Evolutionary conservation across 1,140 invertebrate genomes (phyloP).

Genomic region (Manduca sexta): DNA sequence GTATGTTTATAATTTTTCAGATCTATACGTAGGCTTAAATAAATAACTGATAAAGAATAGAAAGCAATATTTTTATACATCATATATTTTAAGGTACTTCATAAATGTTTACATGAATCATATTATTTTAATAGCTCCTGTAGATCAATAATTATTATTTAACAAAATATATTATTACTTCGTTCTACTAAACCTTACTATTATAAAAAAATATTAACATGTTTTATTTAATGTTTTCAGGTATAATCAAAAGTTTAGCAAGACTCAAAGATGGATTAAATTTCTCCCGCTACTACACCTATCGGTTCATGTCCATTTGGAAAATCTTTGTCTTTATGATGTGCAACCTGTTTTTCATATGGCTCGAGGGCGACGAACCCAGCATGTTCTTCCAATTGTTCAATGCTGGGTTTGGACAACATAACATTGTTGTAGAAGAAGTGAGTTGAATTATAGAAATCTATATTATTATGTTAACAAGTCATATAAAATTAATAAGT

Average conservation of each 20-base stretch:
- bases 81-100: no score
- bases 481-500: no score
- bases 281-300: conserved; percentile 88
- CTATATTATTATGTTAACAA: conserved; percentile 4
- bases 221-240: conserved; percentile 57
- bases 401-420: conserved; percentile 82
- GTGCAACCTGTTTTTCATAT: conserved; percentile 81
- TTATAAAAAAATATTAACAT: not conserved
- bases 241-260: conserved; percentile 84
- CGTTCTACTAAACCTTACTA: no score
- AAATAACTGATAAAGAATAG: no score
- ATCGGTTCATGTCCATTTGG: conserved; percentile 92
- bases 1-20: conserved; percentile 40
- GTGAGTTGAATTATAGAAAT: conserved; percentile 51
- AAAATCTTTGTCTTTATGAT: conserved; percentile 89
- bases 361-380: conserved; percentile 84
- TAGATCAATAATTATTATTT: no score
- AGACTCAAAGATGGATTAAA: conserved; percentile 87
- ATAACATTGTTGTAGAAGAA: conserved; percentile 86
- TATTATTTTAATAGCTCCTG: no score
- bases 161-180: no score
- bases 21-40: not conserved
- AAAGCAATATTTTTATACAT: no score
- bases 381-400: conserved; percentile 86
- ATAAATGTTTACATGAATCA: no score